Conservation (phyloP, 2,797 vertebrate species). For the Sparidentex hasta region DNA sequence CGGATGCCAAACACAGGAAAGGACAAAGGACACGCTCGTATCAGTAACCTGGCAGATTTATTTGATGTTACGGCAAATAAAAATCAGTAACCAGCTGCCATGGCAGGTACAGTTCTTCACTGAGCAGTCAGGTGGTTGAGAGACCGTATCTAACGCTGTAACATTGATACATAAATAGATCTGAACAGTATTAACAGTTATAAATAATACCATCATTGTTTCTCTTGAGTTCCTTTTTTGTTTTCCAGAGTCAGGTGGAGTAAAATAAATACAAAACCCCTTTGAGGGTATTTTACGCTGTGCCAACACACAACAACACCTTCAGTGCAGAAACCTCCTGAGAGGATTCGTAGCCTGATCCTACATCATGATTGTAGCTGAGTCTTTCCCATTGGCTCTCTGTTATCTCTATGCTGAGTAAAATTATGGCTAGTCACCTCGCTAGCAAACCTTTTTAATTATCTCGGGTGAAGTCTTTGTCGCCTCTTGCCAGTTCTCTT, state of each 20-base stretch:
- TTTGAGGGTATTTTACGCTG: slow-evolving; percentile 34
- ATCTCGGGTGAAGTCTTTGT: background rate
- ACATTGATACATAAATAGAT: slow-evolving; percentile 67
- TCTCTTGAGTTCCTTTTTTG: slow-evolving; percentile 4
- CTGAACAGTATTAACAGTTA: slow-evolving; percentile 41
- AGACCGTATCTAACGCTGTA: slow-evolving; percentile 32
- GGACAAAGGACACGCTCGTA: slow-evolving; percentile 33
- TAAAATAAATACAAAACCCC: slow-evolving; percentile 56
- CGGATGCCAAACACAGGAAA: slow-evolving; percentile 20
- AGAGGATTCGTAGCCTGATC: slow-evolving; percentile 14
- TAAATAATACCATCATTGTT: slow-evolving; percentile 46
- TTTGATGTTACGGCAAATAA: slow-evolving; percentile 68
- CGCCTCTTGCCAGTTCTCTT: background rate
- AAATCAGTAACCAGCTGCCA: slow-evolving; percentile 62
- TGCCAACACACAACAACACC: slow-evolving; percentile 13
- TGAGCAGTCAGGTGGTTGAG: slow-evolving; percentile 30
- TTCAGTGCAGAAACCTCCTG: slow-evolving; percentile 30
- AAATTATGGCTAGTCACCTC: background rate
- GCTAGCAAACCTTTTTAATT: background rate
- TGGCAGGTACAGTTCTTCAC: slow-evolving; percentile 51
- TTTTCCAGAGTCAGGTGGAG: background rate
- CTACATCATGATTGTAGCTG: slow-evolving; percentile 4
- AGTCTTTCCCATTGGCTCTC: slow-evolving; percentile 54
- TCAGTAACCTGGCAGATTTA: slow-evolving; percentile 78
- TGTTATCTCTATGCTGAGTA: slow-evolving; percentile 38